Evolutionary conservation across 1,140 invertebrate genomes (phyloP).

Genomic region (Drosophila repletoides): DNA sequence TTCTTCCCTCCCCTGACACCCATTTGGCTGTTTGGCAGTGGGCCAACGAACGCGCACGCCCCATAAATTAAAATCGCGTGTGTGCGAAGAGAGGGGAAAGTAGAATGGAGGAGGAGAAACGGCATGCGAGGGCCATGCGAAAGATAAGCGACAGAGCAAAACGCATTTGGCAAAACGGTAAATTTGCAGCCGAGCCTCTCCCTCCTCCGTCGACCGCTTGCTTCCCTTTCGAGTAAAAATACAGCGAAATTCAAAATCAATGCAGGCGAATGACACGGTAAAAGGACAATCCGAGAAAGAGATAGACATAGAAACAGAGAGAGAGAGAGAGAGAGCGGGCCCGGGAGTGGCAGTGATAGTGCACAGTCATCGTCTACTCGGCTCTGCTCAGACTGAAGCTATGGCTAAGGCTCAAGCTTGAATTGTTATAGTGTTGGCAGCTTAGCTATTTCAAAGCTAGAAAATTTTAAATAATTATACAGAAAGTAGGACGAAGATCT

Average conservation of each 20-base stretch:
- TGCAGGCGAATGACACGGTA: slow-evolving; percentile 66
- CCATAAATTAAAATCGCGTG: slow-evolving; percentile 75
- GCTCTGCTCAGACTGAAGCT: too few relatives aligned
- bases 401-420: not conserved
- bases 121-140: not conserved
- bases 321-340: slow-evolving; percentile 3
- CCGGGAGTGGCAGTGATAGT: too few relatives aligned
- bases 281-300: slow-evolving; percentile 6
- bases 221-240: not conserved
- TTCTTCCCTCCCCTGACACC: not conserved
- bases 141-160: slow-evolving; percentile 52
- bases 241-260: slow-evolving; percentile 58
- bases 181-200: slow-evolving; percentile 39
- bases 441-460: too few relatives aligned
- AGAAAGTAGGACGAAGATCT: too few relatives aligned
- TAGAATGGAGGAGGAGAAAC: not conserved
- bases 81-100: slow-evolving; percentile 22
- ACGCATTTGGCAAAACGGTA: slow-evolving; percentile 54
- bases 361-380: slow-evolving; percentile 9
- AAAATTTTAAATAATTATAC: too few relatives aligned
- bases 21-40: slow-evolving; percentile 58
- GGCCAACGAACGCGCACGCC: slow-evolving; percentile 65
- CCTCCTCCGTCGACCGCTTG: too few relatives aligned
- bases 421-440: too few relatives aligned
- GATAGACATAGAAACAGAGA: not conserved